Base-by-base conservation (phyloP, 2,113 vertebrate species). In the Grantiella picta region DNA sequence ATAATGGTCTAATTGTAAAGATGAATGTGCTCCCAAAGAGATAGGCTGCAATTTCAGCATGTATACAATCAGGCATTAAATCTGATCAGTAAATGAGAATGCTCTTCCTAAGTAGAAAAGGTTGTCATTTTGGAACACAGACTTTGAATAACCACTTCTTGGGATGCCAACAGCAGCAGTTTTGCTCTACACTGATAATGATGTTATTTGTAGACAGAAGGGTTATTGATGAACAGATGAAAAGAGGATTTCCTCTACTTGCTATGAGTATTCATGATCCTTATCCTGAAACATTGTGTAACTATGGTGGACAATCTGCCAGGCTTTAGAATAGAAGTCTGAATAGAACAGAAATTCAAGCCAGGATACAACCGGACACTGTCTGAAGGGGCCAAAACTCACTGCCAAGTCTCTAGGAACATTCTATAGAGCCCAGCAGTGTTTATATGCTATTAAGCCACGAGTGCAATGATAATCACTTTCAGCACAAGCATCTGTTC, bases 401-500 rank as follows among this genome's bases (percentile, higher is more conserved):
- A 66, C 47, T 92, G 89, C 80, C 96, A 97, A 91, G 80, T 56
- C 77, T 91, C 86, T 27, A 75, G 50, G 65, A 95, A 82, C 91
- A 89, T 73, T 68, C 75, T 65, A 49, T 12, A 82, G 33, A 93
- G 42, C 63, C 59, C 82, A 57, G 72, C 28, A 82, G 52, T 44
- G 76, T 83, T 94, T 91, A 91, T 59, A 22, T 60, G 49, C 72
- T 78, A 53, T 31, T 64, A 89, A 92, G 89, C 77, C 86, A 95
- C 76, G 44, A 77, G 84, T 28, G 50, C 78, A 72, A 76, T 17
- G 70, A 88, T 61, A 83, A 91, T 65, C 0, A 0, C 65, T 82
- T 91, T 70, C 79, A 80, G 88, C 59, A 85, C 59, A 92, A 90
- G 88, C 92, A 95, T 90, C 85, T 95, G 82, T 90, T 95, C 71